phyloP scores from a whole-genome alignment of 1,140 invertebrate genomes.

The Brachionus sp. region DNA sequence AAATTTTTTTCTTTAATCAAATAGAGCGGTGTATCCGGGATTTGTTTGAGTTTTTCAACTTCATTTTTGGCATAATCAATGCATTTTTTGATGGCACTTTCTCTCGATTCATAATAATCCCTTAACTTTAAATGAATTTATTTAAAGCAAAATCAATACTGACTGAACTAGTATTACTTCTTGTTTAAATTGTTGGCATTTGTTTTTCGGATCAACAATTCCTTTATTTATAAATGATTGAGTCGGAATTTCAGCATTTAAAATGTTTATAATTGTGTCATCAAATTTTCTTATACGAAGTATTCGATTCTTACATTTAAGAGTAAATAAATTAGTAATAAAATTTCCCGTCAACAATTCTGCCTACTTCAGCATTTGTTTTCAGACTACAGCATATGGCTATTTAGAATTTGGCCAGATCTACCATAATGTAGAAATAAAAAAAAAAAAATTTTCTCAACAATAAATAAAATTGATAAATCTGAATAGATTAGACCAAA shows the following conservation, averaged over 20 bases:
- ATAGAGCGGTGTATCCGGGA: background rate
- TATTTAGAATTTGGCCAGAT: background rate
- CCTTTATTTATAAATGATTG: conserved; percentile 15
- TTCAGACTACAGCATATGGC: background rate
- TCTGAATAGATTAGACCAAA: background rate
- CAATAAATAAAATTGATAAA: background rate
- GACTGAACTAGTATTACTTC: background rate
- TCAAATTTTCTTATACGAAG: conserved; percentile 33
- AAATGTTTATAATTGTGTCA: conserved; percentile 41
- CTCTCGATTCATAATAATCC: conserved; percentile 40
- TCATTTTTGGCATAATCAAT: conserved; percentile 32
- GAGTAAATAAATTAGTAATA: background rate
- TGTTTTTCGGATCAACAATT: conserved; percentile 23
- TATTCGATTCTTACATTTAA: conserved; percentile 15
- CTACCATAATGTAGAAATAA: background rate
- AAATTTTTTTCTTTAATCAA: conserved; percentile 26
- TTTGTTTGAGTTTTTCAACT: conserved; percentile 41
- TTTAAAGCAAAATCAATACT: background rate
- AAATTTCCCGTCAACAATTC: background rate
- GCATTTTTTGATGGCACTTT: conserved; percentile 35
- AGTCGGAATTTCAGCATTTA: conserved; percentile 33
- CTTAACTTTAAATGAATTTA: background rate
- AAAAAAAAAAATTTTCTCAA: background rate
- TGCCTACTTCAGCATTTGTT: background rate
- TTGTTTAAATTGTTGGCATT: conserved; percentile 43